These are phyloP conservation scores for Candoia aspera DNA, from an alignment of 2,113 vertebrate genomes.

Conservation along the genomic window DNA sequence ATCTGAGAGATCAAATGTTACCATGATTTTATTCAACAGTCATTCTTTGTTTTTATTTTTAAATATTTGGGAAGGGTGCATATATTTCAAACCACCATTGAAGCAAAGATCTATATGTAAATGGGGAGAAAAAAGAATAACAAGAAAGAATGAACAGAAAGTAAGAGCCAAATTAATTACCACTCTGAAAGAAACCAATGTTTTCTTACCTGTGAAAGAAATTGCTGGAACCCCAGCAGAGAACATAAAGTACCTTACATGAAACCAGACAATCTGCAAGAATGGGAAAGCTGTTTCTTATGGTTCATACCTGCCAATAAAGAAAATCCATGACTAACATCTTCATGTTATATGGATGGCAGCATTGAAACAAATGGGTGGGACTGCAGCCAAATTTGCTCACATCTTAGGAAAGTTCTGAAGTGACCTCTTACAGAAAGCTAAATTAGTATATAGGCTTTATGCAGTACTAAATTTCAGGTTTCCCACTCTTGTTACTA, in stretches of 20 bases:
- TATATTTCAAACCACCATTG: neutral
- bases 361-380: neutral
- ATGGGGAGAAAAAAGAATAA: neutral
- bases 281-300: neutral
- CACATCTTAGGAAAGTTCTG: neutral
- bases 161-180: neutral
- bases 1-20: slow-evolving; percentile 19
- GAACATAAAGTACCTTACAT: neutral
- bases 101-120: neutral
- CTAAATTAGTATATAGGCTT: neutral
- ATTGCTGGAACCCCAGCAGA: neutral
- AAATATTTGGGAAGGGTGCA: neutral
- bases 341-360: neutral
- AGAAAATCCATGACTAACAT: neutral
- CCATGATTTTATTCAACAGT: slow-evolving; percentile 17
- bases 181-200: neutral
- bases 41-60: slow-evolving; percentile 5
- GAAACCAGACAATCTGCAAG: neutral
- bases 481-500: neutral
- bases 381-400: neutral
- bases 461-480: neutral
- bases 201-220: neutral
- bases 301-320: neutral
- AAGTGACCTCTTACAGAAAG: neutral
- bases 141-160: neutral